Conservation (phyloP, 2,113 vertebrate species). For the Pantherophis guttatus region DNA sequence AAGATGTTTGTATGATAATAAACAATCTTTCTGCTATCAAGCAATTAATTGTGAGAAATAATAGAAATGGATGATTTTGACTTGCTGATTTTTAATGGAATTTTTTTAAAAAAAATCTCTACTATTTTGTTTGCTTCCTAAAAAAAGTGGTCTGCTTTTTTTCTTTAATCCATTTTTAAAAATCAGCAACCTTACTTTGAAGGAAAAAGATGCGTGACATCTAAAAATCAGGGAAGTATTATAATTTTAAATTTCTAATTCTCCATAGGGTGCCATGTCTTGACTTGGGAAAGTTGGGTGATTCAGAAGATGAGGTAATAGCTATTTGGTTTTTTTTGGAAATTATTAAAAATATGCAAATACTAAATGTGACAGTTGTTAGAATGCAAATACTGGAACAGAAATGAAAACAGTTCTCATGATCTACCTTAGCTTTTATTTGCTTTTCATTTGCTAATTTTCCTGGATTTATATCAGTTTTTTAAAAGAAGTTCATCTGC, state of each 20-base stretch:
- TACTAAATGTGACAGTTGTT: not conserved
- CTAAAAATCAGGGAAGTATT: not conserved
- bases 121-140: not conserved
- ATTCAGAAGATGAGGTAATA: conserved; percentile 77
- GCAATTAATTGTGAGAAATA: not conserved
- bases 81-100: not conserved
- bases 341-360: not conserved
- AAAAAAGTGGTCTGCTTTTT: not conserved
- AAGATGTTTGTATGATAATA: not conserved
- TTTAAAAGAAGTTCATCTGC: not conserved
- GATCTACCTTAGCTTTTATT: not conserved
- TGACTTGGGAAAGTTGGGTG: conserved; percentile 69
- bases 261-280: conserved; percentile 74
- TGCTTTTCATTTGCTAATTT: not conserved
- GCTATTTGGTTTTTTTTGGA: conserved; percentile 24
- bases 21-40: not conserved
- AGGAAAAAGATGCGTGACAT: not conserved
- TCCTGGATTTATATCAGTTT: not conserved
- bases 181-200: not conserved
- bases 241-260: conserved; percentile 18
- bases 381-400: not conserved
- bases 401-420: not conserved
- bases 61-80: not conserved
- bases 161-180: conserved; percentile 3
- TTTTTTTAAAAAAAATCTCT: not conserved